Base-by-base conservation (phyloP, 2,888 invertebrate genomes). In the Melanotus villosus region DNA sequence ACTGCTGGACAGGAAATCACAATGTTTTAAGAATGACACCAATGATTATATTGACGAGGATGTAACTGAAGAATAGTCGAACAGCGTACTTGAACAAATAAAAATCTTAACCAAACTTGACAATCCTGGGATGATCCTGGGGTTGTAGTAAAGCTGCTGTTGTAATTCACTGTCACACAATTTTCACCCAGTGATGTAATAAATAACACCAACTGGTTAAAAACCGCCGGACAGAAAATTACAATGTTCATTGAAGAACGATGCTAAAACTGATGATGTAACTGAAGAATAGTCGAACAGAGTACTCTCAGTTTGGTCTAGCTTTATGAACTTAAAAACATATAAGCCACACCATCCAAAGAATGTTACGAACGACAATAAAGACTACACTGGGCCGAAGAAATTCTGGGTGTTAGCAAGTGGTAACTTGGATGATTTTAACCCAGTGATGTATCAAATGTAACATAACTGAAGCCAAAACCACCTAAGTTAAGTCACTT, bases 151-250 rank as follows among this genome's bases (percentile, higher is more conserved):
- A 1, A 32, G 32, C 7, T 32, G 32, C 1, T 10, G 32, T 9
- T 2, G 12, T 19, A n/a, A 43, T 16, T 19, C 43, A 10, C 7
- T 6, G n/a, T 19, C 9, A 16, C 18, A 43, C 43, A 43, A 43
- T 19, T 10, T 43, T 0, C 79, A 18, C 69, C 72, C 69, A 66
- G 68, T 73, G 74, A 60, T 71, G 64, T 34, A 5, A 32, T 60
- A 52, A 41, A 67, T n/a, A n/a, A 63, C 75, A 75, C 62, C 73
- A 68, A 70, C 77, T 71, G 73, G 65, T 72, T 36, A 59, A 30
- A 66, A 72, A 75, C 70, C 58, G 62, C 65, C 71, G n/a, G 54
- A 59, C 34, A 64, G 41, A 43, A 18, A 41, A 43, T 41, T 16
- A 43, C n/a, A 26, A n/a, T 50, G 6, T 12, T 32, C 9, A 10